Base-by-base conservation (phyloP, 1,140 invertebrate species). In the Amphibalanus amphitrite region DNA sequence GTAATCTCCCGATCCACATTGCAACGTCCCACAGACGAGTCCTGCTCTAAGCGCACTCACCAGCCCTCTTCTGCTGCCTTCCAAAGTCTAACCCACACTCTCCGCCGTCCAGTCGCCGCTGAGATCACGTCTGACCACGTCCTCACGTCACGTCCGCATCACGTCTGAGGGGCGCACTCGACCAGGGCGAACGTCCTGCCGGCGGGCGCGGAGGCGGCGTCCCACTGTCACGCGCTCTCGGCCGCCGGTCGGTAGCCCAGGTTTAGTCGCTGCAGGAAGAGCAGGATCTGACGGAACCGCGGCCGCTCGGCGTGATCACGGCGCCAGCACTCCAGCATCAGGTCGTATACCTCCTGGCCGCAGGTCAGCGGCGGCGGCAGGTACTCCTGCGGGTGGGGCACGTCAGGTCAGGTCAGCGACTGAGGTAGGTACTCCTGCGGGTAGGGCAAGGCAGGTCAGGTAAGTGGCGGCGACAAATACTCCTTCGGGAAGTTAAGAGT, bases 261-360 rank as follows among this genome's bases (percentile, higher is more conserved):
- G 79, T 92, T 92, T 82, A 95, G 94, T 74, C 92, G 84, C 78
- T 94, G 90, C 67, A 96, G 84, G 82, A 94, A 95, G 77, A 93
- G 84, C 79, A 93, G 90, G 73, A 96, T 91, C 81, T 95, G 92
- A 72, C 88, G 84, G 82, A 96, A 97, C 72, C 88, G 89, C 26
- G 93, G 93, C n/a, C 93, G 84, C 77, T 89, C 88, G 10, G 84
- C 79, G 69, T 90, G 90, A 76, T 92, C 89, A 29, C 90, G 83
- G 77, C 93, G 90, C 94, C 94, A 97, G 79, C 93, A 96, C 78
- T 95, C 91, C 73, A 88, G 85, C 91, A 96, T 95, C 73, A 97
- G 81, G 79, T 95, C 92, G 81, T 92, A 95, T 72, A 95, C 90
- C 79, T 94, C 92, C 73, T 90, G 86, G 20, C 91, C 90, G 80